Evolutionary conservation across 1,140 invertebrate genomes (phyloP).

Genomic region (Zaprionus africanus): DNA sequence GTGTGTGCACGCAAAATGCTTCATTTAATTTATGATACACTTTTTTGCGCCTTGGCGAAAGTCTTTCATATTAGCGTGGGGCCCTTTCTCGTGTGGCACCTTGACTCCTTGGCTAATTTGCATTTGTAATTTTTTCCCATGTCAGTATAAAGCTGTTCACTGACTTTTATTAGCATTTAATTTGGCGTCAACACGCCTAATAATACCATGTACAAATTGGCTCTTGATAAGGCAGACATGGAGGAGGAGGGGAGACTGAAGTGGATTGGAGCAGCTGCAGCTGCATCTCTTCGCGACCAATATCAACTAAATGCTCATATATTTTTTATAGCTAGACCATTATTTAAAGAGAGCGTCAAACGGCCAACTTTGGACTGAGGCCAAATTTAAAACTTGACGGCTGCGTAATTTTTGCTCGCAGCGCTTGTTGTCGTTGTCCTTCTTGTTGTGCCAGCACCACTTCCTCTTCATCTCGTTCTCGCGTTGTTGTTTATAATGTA

Average conservation of each 20-base stretch:
- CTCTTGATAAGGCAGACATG: background rate
- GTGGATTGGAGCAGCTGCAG: background rate
- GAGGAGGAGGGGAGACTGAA: too few relatives aligned
- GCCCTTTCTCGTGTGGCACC: slow-evolving; percentile 14
- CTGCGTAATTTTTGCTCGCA: slow-evolving; percentile 68
- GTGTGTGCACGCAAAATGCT: slow-evolving; percentile 67
- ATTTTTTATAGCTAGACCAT: slow-evolving; percentile 75
- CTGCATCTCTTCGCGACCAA: background rate
- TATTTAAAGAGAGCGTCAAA: slow-evolving; percentile 77
- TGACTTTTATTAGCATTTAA: slow-evolving; percentile 79
- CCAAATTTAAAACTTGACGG: slow-evolving; percentile 76
- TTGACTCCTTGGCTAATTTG: slow-evolving; percentile 71
- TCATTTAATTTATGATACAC: slow-evolving; percentile 82
- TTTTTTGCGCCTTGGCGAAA: slow-evolving; percentile 59
- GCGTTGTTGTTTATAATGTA: slow-evolving; percentile 61
- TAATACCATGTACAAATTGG: slow-evolving; percentile 5
- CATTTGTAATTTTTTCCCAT: slow-evolving; percentile 81
- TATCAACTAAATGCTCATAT: slow-evolving; percentile 80
- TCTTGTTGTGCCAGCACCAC: slow-evolving; percentile 4
- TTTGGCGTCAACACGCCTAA: slow-evolving; percentile 66
- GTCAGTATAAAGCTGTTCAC: slow-evolving; percentile 68
- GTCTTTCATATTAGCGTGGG: slow-evolving; percentile 73
- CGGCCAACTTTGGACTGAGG: slow-evolving; percentile 63
- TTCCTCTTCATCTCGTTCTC: slow-evolving; percentile 44
- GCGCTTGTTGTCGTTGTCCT: slow-evolving; percentile 30